A percentile compares a stretch with the other conserved stretches of the same genome.
phyloP scores from a whole-genome alignment of 2,888 invertebrate species.

The Sabatieria punctata region DNA sequence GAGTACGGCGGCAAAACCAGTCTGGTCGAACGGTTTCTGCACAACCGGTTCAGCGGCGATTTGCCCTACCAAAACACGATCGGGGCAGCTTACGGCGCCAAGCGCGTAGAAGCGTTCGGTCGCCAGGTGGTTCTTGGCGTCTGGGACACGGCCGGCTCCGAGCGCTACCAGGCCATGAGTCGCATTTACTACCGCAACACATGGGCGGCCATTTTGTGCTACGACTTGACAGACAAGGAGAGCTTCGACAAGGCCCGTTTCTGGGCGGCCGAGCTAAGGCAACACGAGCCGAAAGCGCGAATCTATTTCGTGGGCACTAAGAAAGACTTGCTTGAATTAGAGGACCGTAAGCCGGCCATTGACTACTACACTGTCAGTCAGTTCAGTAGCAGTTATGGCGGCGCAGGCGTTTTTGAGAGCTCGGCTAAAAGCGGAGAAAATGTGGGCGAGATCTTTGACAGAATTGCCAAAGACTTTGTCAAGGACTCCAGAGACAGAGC shows the following conservation, averaged over 20 bases:
- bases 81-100: slow-evolving; percentile 51
- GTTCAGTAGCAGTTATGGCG: slow-evolving; percentile 38
- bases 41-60: slow-evolving; percentile 43
- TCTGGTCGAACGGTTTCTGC: slow-evolving; percentile 48
- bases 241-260: slow-evolving; percentile 47
- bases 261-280: slow-evolving; percentile 49
- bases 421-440: slow-evolving; percentile 52
- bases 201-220: slow-evolving; percentile 52
- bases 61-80: slow-evolving; percentile 49
- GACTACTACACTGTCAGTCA: slow-evolving; percentile 40
- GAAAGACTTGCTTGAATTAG: slow-evolving; percentile 33
- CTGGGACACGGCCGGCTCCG: slow-evolving; percentile 59
- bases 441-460: slow-evolving; percentile 32
- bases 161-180: slow-evolving; percentile 46
- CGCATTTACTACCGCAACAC: slow-evolving; percentile 53
- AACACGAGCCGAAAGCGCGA: slow-evolving; percentile 48
- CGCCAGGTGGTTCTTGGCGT: slow-evolving; percentile 46
- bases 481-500: too few species aligned
- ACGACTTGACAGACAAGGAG: slow-evolving; percentile 42
- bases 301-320: slow-evolving; percentile 55
- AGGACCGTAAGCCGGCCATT: slow-evolving; percentile 40
- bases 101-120: slow-evolving; percentile 42
- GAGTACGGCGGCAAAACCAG: slow-evolving; percentile 54
- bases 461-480: slow-evolving; percentile 10
- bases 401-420: slow-evolving; percentile 44